A percentile compares a stretch with the other conserved stretches of the same genome.
Evolutionary conservation across 2,888 invertebrate genomes (phyloP).

Genomic region (Masnerella sp.): DNA sequence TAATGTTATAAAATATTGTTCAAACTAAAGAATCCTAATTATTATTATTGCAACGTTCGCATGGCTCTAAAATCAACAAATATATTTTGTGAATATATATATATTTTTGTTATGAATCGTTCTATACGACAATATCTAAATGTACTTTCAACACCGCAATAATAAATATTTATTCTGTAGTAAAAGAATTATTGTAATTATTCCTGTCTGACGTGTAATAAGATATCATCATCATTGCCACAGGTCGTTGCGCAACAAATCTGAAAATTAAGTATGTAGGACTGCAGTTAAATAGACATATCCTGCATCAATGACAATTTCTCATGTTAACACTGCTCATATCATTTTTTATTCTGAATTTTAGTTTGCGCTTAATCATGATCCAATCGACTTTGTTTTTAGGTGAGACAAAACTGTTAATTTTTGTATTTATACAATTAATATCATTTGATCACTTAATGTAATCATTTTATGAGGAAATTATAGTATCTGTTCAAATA

Average conservation of each 20-base stretch:
- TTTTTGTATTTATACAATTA: neutral
- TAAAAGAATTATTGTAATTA: neutral
- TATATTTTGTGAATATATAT: constrained; percentile 19
- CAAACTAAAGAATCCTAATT: neutral
- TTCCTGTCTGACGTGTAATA: neutral
- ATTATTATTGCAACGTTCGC: neutral
- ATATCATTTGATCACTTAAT: neutral
- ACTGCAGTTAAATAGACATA: constrained; percentile 48
- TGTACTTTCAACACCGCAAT: neutral
- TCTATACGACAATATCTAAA: constrained; percentile 20
- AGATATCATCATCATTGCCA: constrained; percentile 9
- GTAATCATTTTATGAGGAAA: neutral
- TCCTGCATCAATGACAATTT: constrained; percentile 32
- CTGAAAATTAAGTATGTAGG: constrained; percentile 23
- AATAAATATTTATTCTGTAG: constrained; percentile 29
- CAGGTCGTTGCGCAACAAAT: constrained; percentile 28
- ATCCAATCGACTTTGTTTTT: neutral
- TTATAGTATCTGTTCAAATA: constrained; percentile 17
- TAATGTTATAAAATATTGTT: constrained; percentile 1
- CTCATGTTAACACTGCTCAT: constrained; percentile 1
- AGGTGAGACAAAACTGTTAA: constrained; percentile 2
- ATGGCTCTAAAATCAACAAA: constrained; percentile 6
- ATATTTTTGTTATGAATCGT: neutral
- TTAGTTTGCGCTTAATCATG: constrained; percentile 5
- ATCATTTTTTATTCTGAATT: constrained; percentile 14